Conservation (phyloP, 2,888 invertebrate genomes). For the Noctua janthina region DNA sequence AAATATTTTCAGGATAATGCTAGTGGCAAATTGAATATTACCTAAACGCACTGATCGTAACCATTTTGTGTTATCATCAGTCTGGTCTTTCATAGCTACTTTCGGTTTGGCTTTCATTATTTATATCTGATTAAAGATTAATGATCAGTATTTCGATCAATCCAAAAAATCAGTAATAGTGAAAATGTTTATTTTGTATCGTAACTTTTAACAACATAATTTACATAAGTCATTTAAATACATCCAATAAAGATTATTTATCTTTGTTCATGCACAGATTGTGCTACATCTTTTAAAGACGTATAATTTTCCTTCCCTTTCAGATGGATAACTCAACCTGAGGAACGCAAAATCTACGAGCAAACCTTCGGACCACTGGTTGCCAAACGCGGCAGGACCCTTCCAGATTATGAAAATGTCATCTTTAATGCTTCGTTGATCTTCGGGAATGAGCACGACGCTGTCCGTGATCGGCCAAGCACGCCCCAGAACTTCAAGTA, state of each 20-base stretch:
- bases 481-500: constrained; percentile 77
- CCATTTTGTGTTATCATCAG: background rate
- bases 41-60: background rate
- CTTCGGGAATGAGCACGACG: constrained; percentile 76
- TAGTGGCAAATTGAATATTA: background rate
- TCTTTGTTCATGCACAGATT: background rate
- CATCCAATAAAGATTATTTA: background rate
- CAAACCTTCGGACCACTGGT: constrained; percentile 68
- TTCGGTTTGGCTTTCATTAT: background rate
- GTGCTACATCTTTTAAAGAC: background rate
- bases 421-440: constrained; percentile 77
- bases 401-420: constrained; percentile 70
- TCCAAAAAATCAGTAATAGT: background rate
- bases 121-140: background rate
- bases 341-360: constrained; percentile 64
- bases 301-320: background rate
- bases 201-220: background rate
- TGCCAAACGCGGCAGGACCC: constrained; percentile 64
- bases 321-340: constrained; percentile 56
- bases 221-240: background rate
- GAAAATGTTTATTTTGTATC: background rate
- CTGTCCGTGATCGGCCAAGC: constrained; percentile 70
- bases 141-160: background rate
- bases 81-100: background rate
- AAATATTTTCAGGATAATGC: background rate